Conservation (phyloP, 2,888 invertebrate species). For the Platerodrilus igneus region DNA sequence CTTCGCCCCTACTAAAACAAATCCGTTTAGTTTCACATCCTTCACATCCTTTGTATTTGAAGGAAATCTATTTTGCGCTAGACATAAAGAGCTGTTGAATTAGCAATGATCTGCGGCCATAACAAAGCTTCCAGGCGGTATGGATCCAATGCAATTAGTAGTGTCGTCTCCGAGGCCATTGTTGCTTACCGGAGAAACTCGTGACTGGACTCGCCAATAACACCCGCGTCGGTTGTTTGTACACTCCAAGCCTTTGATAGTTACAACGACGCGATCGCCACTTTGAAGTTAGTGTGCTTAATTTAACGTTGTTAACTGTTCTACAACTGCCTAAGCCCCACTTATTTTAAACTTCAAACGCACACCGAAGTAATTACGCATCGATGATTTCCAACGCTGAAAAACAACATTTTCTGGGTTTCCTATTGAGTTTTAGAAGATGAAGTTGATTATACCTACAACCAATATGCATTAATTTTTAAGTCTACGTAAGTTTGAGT, state of each 20-base stretch:
- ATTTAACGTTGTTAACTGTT: slow-evolving; percentile 44
- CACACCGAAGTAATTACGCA: slow-evolving; percentile 11
- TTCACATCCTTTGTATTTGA: slow-evolving; percentile 14
- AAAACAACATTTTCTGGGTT: too few species aligned
- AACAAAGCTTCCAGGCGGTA: slow-evolving; percentile 35
- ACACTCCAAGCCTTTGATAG: slow-evolving; percentile 34
- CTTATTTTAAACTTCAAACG: slow-evolving; percentile 15
- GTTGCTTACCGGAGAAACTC: slow-evolving; percentile 45
- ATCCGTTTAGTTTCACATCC: too few species aligned
- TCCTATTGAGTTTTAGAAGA: too few species aligned
- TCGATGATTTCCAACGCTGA: slow-evolving; percentile 10
- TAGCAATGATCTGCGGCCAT: slow-evolving; percentile 34
- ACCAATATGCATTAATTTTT: too few species aligned
- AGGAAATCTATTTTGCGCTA: slow-evolving; percentile 19
- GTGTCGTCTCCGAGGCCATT: slow-evolving; percentile 46
- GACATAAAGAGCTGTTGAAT: slow-evolving; percentile 29
- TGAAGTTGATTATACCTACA: too few species aligned
- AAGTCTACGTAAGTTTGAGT: too few species aligned
- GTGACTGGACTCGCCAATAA: slow-evolving; percentile 41
- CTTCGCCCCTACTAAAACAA: too few species aligned
- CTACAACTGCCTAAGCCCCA: slow-evolving; percentile 19
- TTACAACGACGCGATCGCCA: slow-evolving; percentile 35
- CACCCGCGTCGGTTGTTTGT: slow-evolving; percentile 21
- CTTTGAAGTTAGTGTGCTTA: slow-evolving; percentile 45
- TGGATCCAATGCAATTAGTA: slow-evolving; percentile 45